phyloP scores from a whole-genome alignment of 2,888 invertebrate genomes.

The Adela reaumurella region DNA sequence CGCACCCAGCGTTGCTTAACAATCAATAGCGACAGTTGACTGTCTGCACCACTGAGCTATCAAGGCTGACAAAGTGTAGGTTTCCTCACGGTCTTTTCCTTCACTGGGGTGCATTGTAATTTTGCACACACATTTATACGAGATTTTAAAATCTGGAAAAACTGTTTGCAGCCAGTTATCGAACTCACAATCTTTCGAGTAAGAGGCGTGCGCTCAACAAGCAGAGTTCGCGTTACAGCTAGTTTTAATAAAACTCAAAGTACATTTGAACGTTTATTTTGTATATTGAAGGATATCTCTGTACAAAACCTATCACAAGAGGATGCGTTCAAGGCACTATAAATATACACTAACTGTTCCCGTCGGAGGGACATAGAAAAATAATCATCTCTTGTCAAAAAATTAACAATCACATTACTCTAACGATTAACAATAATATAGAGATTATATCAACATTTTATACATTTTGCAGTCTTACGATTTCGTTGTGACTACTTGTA shows the following conservation, averaged over 20 bases:
- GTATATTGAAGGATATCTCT: conserved; percentile 51
- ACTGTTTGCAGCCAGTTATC: too few relatives aligned
- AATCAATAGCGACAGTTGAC: too few relatives aligned
- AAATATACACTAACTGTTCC: neutral
- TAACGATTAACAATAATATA: conserved; percentile 20
- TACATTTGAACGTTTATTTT: conserved; percentile 17
- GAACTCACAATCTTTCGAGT: too few relatives aligned
- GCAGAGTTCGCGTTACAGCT: too few relatives aligned
- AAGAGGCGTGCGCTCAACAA: too few relatives aligned
- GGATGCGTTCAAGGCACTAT: conserved; percentile 50
- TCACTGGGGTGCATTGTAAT: too few relatives aligned
- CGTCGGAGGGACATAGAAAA: neutral
- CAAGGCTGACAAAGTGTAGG: too few relatives aligned
- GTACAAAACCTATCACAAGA: conserved; percentile 53
- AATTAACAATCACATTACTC: conserved; percentile 40
- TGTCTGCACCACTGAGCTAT: too few relatives aligned
- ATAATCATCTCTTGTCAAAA: conserved; percentile 29
- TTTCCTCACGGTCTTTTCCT: too few relatives aligned
- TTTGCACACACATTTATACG: too few relatives aligned
- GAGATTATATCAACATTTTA: conserved; percentile 4
- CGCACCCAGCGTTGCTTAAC: too few relatives aligned
- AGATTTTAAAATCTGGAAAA: too few relatives aligned
- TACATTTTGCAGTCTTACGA: conserved; percentile 41
- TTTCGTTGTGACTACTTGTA: conserved; percentile 53
- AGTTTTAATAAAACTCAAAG: neutral